phyloP scores from a whole-genome alignment of 2,113 vertebrate species.

The Silurus asotus region DNA sequence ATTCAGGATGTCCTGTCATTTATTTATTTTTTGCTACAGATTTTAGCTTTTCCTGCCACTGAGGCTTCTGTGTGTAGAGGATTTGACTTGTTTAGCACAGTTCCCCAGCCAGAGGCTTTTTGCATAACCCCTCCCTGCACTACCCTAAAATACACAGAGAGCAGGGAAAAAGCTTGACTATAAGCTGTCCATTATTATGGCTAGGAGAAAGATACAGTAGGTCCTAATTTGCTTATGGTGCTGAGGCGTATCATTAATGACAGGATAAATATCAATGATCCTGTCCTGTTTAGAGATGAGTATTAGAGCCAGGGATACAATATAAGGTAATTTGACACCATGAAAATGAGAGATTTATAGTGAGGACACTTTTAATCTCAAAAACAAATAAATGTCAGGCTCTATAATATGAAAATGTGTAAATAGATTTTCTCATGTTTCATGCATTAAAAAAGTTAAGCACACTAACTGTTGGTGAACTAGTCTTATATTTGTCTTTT shows the following conservation, averaged over 20 bases:
- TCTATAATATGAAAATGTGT: neutral
- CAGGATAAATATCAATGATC: neutral
- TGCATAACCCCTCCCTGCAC: conserved; percentile 9
- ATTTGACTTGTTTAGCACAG: neutral
- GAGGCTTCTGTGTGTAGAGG: neutral
- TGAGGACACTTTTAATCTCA: neutral
- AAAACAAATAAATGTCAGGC: neutral
- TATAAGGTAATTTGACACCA: neutral
- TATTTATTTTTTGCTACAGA: neutral
- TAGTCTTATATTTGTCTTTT: neutral
- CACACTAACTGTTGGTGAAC: neutral
- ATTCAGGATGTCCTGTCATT: neutral
- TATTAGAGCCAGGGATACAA: neutral
- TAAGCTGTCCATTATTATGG: neutral
- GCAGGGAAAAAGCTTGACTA: conserved; percentile 12
- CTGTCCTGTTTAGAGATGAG: neutral
- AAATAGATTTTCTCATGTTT: neutral
- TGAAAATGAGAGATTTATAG: neutral
- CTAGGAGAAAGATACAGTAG: conserved; percentile 23
- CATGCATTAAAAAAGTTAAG: neutral
- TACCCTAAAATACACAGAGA: conserved; percentile 12
- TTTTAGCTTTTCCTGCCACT: neutral
- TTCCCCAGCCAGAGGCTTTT: neutral
- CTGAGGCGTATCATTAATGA: conserved; percentile 7
- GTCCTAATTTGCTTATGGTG: conserved; percentile 47